Evolutionary conservation across 2,888 invertebrate species (phyloP), one percentile per base, ranked within the genome.

Genomic region (Drepana falcataria): DNA sequence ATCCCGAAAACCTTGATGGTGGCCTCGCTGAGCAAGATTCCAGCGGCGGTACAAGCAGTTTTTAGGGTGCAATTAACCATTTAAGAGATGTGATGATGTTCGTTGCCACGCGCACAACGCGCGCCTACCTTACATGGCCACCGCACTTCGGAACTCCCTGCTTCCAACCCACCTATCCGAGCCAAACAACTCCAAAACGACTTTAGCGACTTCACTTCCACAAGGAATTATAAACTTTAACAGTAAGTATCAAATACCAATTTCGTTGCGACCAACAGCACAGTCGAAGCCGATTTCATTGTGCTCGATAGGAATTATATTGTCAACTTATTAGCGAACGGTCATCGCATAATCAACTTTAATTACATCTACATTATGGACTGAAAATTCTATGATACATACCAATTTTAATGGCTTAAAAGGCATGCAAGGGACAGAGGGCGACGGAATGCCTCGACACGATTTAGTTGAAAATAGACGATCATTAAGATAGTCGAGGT

Each of bases 1-100:
- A 77, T 67, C 75, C 75, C 75, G 84, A 84, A 82, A 80, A 73
- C 83, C 81, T 79, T 78, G 81, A 68, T 73, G 84, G 85, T 79
- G 82, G 81, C 83, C 85, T 80, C 77, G 79, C 73, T 59, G 62
- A 71, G 75, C 71, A 56, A 74, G 79, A 87, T 87, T 81, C 87
- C 74, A 66, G 56, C 55, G 69, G 73, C 62, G 60, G 80, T 61
- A 65, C 67, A 71, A 75, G 73, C 65, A 77, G 81, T 86, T 86
- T 86, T 87, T 86, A 76, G 74, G 64, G 59, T 64, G 71, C 75
- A 85, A 85, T 85, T 87, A 85, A 80, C 75, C 81, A 83, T 83
- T 79, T 78, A 75, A 74, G 75, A 75, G 77, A 72, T 70, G 71
- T 72, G 70, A 71, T 66, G 72, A 69, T 73, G 72, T 71, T 70